Evolutionary conservation across 2,888 invertebrate genomes (phyloP).

Genomic region (Campoplex nolae): DNA sequence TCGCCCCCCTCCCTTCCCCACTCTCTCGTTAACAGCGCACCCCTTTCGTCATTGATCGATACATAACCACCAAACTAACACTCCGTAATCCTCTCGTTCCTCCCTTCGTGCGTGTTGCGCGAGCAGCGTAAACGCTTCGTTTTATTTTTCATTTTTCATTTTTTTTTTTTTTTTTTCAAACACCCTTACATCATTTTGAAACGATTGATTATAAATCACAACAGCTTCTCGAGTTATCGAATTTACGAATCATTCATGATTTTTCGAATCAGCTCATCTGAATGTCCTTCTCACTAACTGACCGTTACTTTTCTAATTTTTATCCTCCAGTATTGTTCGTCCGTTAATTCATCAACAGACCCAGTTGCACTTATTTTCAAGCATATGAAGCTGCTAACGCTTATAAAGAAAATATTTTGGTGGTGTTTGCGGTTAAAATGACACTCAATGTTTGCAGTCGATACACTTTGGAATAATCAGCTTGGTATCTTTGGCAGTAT

Average conservation of each 20-base stretch:
- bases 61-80: constrained; percentile 52
- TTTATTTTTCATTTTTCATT: constrained; percentile 26
- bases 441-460: too few relatives aligned
- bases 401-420: too few relatives aligned
- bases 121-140: constrained; percentile 14
- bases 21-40: constrained; percentile 32
- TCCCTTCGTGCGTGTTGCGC: constrained; percentile 42
- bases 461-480: too few relatives aligned
- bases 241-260: neutral
- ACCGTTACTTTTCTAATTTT: neutral
- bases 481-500: too few relatives aligned
- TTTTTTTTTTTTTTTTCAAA: constrained; percentile 36
- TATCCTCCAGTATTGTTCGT: neutral
- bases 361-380: neutral
- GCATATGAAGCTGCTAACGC: too few relatives aligned
- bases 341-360: neutral
- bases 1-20: neutral
- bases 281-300: neutral
- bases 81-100: constrained; percentile 17
- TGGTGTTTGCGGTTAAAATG: too few relatives aligned
- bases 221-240: neutral
- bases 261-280: neutral
- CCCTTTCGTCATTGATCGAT: constrained; percentile 64
- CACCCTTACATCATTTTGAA: neutral
- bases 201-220: neutral